Evolutionary conservation across 2,888 invertebrate genomes (phyloP), one percentile per base, ranked within the genome.

Genomic region (Tribolium freemani): DNA sequence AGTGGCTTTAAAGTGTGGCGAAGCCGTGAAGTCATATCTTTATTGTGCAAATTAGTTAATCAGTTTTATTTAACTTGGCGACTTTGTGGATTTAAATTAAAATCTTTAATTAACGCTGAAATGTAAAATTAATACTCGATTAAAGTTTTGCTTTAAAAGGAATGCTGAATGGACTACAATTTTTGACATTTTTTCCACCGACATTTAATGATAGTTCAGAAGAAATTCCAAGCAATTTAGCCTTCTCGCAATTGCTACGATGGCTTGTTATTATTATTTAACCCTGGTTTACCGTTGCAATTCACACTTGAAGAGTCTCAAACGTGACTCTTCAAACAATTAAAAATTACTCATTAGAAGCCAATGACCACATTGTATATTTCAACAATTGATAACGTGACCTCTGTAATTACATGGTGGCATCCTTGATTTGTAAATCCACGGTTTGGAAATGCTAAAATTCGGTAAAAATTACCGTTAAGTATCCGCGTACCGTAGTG

Each of bases 401-500:
- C 38, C 38, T 38, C n/a, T 38, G 38, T 3, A 38, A 38, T 38
- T n/a, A 8, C 38, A 38, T 38, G n/a, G 38, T n/a, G 38, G 38
- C 38, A 38, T 38, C 38, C 38, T 38, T 38, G 38, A 38, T 38
- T 38, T 38, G 38, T 26, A 5, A 26, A 2, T 45, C 45, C 45
- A 45, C 4, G 11, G 45, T 45, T 10, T 8, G 45, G 8, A 45
- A 45, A 45, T 26, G 26, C 26, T 26, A 10, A 66, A 56, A 45
- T 64, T 64, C 63, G 63, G 51, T 20, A 66, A 54, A 31, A 56
- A 53, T 44, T 51, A 44, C 66, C 66, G 66, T 66, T 66, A 66
- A 66, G 26, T 45, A 48, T 56, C 13, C 16, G 26, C 44, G 45
- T 53, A 21, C 61, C 13, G 63, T 5, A 13, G 44, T 10, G 66